These are phyloP conservation scores for Megalops atlanticus DNA, from an alignment of 2,113 vertebrate genomes.

Conservation along the genomic window DNA sequence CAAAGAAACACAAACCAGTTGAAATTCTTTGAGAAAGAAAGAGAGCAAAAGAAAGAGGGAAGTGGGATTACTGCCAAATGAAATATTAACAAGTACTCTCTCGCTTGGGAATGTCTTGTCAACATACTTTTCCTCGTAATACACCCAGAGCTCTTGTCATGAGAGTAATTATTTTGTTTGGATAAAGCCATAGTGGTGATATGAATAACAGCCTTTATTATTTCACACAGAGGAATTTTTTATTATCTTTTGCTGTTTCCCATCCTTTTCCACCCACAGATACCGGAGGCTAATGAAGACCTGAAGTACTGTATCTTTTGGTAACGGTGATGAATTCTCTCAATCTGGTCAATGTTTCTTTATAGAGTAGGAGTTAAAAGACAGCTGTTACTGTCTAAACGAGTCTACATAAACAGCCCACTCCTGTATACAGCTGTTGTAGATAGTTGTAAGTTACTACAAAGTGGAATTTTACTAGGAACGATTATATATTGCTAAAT, in stretches of 20 bases:
- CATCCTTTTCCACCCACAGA: constrained; percentile 8
- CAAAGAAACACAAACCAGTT: neutral
- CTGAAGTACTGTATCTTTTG: neutral
- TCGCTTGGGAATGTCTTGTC: constrained; percentile 17
- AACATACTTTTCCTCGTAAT: constrained; percentile 5
- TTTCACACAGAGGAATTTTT: neutral
- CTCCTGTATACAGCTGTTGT: neutral
- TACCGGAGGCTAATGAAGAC: neutral
- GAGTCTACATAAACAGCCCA: neutral
- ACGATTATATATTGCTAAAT: neutral
- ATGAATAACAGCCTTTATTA: constrained; percentile 16
- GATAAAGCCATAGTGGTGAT: constrained; percentile 8
- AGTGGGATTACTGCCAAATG: constrained; percentile 2
- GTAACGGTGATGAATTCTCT: neutral
- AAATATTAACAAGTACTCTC: constrained; percentile 20
- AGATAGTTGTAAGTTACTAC: neutral
- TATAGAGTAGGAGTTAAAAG: neutral
- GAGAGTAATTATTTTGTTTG: constrained; percentile 12
- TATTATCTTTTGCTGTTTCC: constrained; percentile 20
- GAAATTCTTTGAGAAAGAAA: neutral
- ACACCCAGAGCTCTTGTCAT: constrained; percentile 15
- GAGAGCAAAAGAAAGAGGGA: neutral
- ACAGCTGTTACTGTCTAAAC: neutral
- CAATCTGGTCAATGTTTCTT: neutral
- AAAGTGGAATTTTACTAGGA: neutral